These are phyloP conservation scores for Beris chalybata DNA, from an alignment of 2,888 invertebrate genomes.

Conservation along the genomic window DNA sequence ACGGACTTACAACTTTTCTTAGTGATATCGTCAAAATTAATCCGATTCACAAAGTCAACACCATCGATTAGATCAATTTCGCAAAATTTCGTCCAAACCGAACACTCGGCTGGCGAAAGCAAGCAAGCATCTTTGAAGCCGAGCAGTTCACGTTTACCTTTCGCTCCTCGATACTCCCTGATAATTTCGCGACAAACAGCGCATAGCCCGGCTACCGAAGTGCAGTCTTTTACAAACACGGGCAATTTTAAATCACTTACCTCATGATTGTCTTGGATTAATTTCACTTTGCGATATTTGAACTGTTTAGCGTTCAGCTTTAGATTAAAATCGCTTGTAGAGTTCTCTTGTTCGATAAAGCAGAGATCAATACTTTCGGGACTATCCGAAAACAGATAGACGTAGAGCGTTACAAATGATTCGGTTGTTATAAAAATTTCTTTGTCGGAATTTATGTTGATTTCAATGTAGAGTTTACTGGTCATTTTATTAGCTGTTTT, in stretches of 20 bases:
- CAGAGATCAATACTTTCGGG: slow-evolving; percentile 56
- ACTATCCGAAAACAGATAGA: slow-evolving; percentile 63
- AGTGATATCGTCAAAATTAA: slow-evolving; percentile 43
- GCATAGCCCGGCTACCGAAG: slow-evolving; percentile 76
- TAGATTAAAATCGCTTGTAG: slow-evolving; percentile 38
- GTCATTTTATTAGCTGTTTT: slow-evolving; percentile 41
- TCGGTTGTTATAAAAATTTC: slow-evolving; percentile 61
- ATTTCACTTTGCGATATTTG: slow-evolving; percentile 49
- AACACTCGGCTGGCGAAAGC: slow-evolving; percentile 79
- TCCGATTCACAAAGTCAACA: slow-evolving; percentile 57
- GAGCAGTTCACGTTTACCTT: slow-evolving; percentile 56
- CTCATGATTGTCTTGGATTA: slow-evolving; percentile 50
- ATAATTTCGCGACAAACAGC: slow-evolving; percentile 69
- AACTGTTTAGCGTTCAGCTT: slow-evolving; percentile 46
- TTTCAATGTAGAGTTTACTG: slow-evolving; percentile 54
- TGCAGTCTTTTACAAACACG: slow-evolving; percentile 62
- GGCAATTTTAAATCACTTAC: slow-evolving; percentile 60
- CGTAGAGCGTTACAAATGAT: slow-evolving; percentile 65
- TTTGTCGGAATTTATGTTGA: slow-evolving; percentile 40
- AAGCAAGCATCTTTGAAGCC: slow-evolving; percentile 82
- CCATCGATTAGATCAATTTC: slow-evolving; percentile 76
- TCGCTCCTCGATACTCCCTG: slow-evolving; percentile 45
- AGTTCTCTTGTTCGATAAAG: slow-evolving; percentile 49
- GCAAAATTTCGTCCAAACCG: slow-evolving; percentile 91
- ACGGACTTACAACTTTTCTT: slow-evolving; percentile 41